Evolutionary conservation across 2,888 invertebrate genomes (phyloP).

Genomic region (Leptinotarsa haldemani): DNA sequence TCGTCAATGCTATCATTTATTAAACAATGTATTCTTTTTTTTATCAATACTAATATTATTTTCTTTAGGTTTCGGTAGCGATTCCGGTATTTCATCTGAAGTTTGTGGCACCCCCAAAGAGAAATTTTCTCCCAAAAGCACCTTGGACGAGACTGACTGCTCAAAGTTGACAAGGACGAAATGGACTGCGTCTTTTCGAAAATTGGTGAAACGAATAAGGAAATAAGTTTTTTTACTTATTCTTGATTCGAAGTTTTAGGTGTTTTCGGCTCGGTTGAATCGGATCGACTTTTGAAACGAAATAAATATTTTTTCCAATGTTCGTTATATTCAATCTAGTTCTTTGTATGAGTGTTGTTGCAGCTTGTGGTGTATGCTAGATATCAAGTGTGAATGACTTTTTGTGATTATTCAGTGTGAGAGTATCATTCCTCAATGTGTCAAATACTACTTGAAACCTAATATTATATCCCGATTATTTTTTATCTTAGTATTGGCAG

Average conservation of each 20-base stretch:
- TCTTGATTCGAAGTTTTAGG: conserved; percentile 1
- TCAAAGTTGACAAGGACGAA: conserved; percentile 68
- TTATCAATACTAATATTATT: conserved; percentile 18
- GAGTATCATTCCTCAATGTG: background rate
- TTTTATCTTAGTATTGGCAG: no score
- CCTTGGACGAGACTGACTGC: conserved; percentile 64
- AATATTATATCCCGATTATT: no score
- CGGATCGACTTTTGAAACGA: background rate
- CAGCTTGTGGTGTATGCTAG: background rate
- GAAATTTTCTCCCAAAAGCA: conserved; percentile 61
- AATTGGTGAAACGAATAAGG: conserved; percentile 66
- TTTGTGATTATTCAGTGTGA: background rate
- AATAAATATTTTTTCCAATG: background rate
- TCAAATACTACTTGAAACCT: background rate
- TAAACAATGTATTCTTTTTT: background rate
- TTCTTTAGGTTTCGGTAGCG: conserved; percentile 64
- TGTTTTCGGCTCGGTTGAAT: background rate
- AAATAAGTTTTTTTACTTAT: conserved; percentile 52
- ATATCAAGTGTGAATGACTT: background rate
- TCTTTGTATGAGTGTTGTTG: background rate
- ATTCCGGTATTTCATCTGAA: conserved; percentile 69
- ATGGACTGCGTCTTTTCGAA: conserved; percentile 74
- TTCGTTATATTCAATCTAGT: background rate
- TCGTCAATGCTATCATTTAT: no score
- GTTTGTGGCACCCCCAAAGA: conserved; percentile 66